Evolutionary conservation across 2,113 vertebrate genomes (phyloP).

Genomic region (Mormyrus iriodes): DNA sequence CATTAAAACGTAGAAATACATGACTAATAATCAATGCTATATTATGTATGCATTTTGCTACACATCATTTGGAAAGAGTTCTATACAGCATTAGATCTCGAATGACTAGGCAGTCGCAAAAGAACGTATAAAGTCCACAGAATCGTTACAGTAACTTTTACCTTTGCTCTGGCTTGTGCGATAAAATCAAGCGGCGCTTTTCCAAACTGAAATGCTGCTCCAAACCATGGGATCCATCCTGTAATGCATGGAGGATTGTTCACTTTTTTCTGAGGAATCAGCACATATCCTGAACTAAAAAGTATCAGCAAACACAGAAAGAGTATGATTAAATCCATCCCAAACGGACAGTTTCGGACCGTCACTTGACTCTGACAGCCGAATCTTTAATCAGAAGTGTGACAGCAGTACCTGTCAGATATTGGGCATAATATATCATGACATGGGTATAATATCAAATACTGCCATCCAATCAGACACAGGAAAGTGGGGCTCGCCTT

Average conservation of each 20-base stretch:
- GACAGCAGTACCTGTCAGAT: background rate
- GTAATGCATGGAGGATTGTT: slow-evolving; percentile 58
- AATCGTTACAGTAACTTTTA: slow-evolving; percentile 29
- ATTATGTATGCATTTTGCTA: background rate
- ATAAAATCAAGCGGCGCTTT: slow-evolving; percentile 70
- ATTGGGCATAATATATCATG: background rate
- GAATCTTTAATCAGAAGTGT: background rate
- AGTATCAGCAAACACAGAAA: slow-evolving; percentile 25
- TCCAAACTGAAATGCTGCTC: slow-evolving; percentile 64
- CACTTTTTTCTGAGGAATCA: slow-evolving; percentile 39
- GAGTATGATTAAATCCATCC: slow-evolving; percentile 34
- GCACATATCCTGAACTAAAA: slow-evolving; percentile 28
- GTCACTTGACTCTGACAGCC: background rate
- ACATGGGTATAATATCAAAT: background rate
- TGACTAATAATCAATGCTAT: background rate
- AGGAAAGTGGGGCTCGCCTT: background rate
- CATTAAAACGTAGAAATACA: background rate
- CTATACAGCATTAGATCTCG: background rate
- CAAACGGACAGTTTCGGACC: background rate
- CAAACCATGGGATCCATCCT: slow-evolving; percentile 75
- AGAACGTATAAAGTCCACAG: background rate
- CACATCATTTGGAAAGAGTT: background rate
- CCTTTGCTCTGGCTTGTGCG: slow-evolving; percentile 62
- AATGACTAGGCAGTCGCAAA: background rate
- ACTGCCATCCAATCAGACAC: slow-evolving; percentile 4